Conservation (phyloP, 2,113 vertebrate species). For the Austrofundulus limnaeus region DNA sequence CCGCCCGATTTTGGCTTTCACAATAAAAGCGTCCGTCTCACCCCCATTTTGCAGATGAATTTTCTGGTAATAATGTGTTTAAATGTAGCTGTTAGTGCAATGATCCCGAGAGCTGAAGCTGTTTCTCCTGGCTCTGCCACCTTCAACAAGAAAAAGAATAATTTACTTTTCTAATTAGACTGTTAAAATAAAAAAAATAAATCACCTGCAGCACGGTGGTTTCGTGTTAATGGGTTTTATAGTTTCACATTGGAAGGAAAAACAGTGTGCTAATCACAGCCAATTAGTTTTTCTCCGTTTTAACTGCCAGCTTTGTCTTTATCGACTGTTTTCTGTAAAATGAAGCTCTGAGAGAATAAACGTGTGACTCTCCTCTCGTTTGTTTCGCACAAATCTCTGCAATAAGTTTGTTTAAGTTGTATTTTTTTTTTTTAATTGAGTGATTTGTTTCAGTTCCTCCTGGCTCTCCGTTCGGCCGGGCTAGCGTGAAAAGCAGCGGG, state of each 20-base stretch:
- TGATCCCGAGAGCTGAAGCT: not conserved
- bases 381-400: constrained; percentile 15
- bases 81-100: not conserved
- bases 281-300: constrained; percentile 25
- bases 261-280: constrained; percentile 19
- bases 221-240: constrained; percentile 36
- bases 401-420: constrained; percentile 8
- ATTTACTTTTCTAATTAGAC: constrained; percentile 65
- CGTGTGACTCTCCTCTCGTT: constrained; percentile 29
- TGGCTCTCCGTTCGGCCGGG: constrained; percentile 92
- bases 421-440: constrained; percentile 13
- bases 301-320: not conserved
- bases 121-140: constrained; percentile 10
- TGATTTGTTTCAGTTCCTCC: constrained; percentile 61
- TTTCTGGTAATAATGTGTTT: too few relatives aligned
- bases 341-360: constrained; percentile 9
- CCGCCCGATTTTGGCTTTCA: constrained; percentile 47
- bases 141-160: constrained; percentile 38
- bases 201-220: constrained; percentile 54
- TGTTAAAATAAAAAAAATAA: constrained; percentile 33
- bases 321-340: constrained; percentile 24
- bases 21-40: constrained; percentile 16
- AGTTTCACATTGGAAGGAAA: too few relatives aligned
- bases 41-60: constrained; percentile 26
- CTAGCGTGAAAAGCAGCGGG: constrained; percentile 89